These are phyloP conservation scores for Speoplatyrhinus poulsoni DNA, from an alignment of 2,113 vertebrate species.

Conservation along the genomic window DNA sequence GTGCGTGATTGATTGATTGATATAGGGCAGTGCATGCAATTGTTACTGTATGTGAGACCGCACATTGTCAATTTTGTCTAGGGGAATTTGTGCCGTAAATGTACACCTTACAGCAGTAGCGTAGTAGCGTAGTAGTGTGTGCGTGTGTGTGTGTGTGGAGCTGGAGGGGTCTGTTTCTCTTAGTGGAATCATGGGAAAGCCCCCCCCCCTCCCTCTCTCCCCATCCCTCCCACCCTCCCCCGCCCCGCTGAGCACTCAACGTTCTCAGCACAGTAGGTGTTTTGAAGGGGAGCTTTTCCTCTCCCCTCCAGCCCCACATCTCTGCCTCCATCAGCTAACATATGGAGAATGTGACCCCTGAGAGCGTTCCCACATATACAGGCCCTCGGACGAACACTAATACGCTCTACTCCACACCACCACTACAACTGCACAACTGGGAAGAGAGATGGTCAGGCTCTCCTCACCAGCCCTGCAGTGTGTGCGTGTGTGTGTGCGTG, in stretches of 20 bases:
- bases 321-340: constrained; percentile 37
- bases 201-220: background rate
- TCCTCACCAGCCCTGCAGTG: constrained; percentile 15
- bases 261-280: constrained; percentile 44
- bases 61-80: background rate
- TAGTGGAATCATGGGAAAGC: constrained; percentile 51
- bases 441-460: constrained; percentile 43
- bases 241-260: constrained; percentile 46
- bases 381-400: constrained; percentile 54
- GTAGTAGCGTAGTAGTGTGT: background rate
- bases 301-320: constrained; percentile 23
- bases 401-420: constrained; percentile 45
- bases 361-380: constrained; percentile 59
- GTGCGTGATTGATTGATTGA: constrained; percentile 5
- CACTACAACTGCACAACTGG: constrained; percentile 7
- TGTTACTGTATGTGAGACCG: constrained; percentile 12
- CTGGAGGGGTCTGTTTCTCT: constrained; percentile 2
- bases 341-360: constrained; percentile 57
- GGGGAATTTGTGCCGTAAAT: background rate
- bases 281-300: constrained; percentile 54
- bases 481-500: constrained; percentile 7
- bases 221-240: background rate
- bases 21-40: background rate
- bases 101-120: too few species aligned
- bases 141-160: constrained; percentile 14